Evolutionary conservation across 2,797 vertebrate genomes (phyloP), one percentile per base, ranked within the genome.

Genomic region (Apodemus agrarius): DNA sequence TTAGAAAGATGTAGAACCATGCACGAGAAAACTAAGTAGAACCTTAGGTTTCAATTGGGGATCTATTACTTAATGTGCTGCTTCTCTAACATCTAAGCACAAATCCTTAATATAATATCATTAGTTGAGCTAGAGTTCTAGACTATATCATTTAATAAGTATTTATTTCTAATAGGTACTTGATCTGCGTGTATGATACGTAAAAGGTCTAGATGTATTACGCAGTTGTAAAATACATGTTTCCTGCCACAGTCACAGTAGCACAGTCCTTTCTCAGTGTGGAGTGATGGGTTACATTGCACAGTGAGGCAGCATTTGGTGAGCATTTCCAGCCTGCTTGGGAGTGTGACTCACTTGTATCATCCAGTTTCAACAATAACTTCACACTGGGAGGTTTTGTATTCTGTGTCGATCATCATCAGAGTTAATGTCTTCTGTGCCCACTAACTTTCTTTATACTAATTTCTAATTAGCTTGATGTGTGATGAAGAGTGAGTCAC

Each of bases 381-480:
- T 52, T 90, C 67, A 81, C 37, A 40, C 69, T 84, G 80, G 4
- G 13, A 83, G 34, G 52, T 34, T 96, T 87, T 93, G 17, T 93
- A 19, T 59, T 76, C 46, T 31, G 43, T 85, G 4, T 65, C 61
- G 61, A n/a, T 93, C 46, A 72, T 83, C 94, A 82, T 54, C n/a
- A 84, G 40, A 96, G 82, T 67, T 81, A 90, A 86, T 34, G 10
- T 59, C 31, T 72, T 69, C 67, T 22, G 1, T 40, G 59, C 40
- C 54, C 31, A 80, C 81, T 65, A 91, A 12, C 63, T 94, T 37
- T 85, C 46, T 93, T 91, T 40, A 40, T 95, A 61, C 54, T 78
- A 90, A 75, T 91, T 97, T 67, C 65, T 91, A 95, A 49, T 91
- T 92, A 88, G n/a, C 72, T 65, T 40, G 19, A 7, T 83, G 11